Conservation (phyloP, 2,113 vertebrate genomes). For the Urocitellus parryii region DNA sequence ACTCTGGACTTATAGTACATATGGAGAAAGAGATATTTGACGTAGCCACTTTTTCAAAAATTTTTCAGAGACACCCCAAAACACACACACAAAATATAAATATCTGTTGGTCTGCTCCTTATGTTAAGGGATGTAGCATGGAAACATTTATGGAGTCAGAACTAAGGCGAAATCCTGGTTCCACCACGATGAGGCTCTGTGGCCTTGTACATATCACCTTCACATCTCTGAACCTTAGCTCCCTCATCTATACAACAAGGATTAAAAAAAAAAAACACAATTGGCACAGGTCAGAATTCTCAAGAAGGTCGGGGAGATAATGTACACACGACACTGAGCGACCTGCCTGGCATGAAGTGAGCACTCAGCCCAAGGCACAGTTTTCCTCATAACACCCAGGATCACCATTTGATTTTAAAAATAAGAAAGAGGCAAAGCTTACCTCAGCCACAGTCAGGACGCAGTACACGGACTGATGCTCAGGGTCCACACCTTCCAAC, state of each 20-base stretch:
- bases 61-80: neutral
- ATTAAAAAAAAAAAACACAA: conserved; percentile 6
- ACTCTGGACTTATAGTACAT: neutral
- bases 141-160: neutral
- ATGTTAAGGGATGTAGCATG: neutral
- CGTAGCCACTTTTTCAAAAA: neutral
- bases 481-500: conserved; percentile 96
- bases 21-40: neutral
- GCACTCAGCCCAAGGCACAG: neutral
- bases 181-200: neutral
- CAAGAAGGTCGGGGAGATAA: neutral
- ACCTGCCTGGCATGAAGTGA: neutral
- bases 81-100: neutral
- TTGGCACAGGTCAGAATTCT: neutral
- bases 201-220: neutral
- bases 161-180: neutral
- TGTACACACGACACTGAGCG: neutral
- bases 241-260: neutral
- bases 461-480: conserved; percentile 96
- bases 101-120: neutral
- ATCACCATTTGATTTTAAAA: neutral
- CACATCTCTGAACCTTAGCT: neutral
- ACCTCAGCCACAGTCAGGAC: conserved; percentile 97
- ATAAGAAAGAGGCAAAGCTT: neutral
- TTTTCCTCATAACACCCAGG: neutral